Evolutionary conservation across 2,113 vertebrate species (phyloP).

Genomic region (Helogale parvula): DNA sequence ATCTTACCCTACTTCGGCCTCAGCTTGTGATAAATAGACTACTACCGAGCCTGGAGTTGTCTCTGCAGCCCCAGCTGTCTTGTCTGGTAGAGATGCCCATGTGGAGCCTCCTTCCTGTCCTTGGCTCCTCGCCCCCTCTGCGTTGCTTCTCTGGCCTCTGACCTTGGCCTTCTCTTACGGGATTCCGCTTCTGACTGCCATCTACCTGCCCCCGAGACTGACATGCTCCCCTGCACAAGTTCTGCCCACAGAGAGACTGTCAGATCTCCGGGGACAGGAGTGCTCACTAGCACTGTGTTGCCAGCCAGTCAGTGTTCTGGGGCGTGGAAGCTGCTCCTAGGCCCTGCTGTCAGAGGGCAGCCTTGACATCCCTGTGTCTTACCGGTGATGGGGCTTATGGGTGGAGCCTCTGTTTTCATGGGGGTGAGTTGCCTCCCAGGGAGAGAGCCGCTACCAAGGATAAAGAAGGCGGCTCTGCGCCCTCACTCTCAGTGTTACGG

Average conservation of each 20-base stretch:
- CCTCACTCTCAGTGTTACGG: background rate
- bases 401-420: background rate
- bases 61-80: background rate
- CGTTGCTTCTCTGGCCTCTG: background rate
- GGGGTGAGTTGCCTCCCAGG: background rate
- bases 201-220: background rate
- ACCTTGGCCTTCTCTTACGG: background rate
- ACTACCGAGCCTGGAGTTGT: fast-evolving
- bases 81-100: background rate
- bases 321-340: background rate
- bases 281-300: background rate
- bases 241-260: background rate
- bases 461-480: background rate
- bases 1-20: background rate
- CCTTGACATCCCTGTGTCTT: background rate
- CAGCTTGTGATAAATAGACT: background rate
- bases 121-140: background rate
- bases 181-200: background rate
- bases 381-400: background rate
- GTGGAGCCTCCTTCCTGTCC: background rate
- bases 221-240: background rate
- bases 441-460: background rate
- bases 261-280: background rate
- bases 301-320: background rate
- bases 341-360: background rate